Evolutionary conservation across 2,797 vertebrate species (phyloP), one percentile per base, ranked within the genome.

Genomic region (Cryptoblepharus egeriae): DNA sequence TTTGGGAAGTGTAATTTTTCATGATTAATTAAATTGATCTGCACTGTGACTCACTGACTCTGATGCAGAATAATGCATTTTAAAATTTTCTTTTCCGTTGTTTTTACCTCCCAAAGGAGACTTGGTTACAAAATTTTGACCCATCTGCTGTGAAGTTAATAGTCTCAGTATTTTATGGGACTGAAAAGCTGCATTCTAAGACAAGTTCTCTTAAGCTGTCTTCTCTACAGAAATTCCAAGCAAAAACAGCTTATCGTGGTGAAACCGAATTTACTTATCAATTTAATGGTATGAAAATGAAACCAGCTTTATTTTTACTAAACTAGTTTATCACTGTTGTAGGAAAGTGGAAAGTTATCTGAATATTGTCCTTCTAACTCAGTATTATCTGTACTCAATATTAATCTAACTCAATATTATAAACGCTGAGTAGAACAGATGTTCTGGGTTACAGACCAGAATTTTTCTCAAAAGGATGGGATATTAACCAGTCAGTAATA

Each of bases 221-320:
- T 24, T 18, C 85, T 58, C 13, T 67, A 58, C 35, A 75, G 79
- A 76, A 74, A 37, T 69, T 32, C 39, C 63, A 78, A 57, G 75
- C 37, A 49, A 64, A 79, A 60, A 18, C 71, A 42, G 24, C 24
- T 20, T 28, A 22, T 20, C 52, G 15, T 7, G 5, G 5, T 58
- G 64, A 57, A 28, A n/a, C 3, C 24, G 75, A 79, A 72, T 87
- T 84, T 42, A 64, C 55, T 75, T 45, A 88, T 15, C 39, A 39
- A 15, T 88, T 85, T 80, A 85, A 75, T 75, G 89, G 87, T 90
- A 88, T 58, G 69, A 49, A n/a, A n/a, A 24, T 16, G n/a, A 83
- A 10, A 65, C 58, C 18, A 5, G 4, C 1, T 35, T 42, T 28
- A 3, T 24, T 80, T 13, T 20, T 60, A 55, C 0, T 0, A 5